Evolutionary conservation across 2,888 invertebrate species (phyloP).

Genomic region (Aphelenchoides bicaudatus): DNA sequence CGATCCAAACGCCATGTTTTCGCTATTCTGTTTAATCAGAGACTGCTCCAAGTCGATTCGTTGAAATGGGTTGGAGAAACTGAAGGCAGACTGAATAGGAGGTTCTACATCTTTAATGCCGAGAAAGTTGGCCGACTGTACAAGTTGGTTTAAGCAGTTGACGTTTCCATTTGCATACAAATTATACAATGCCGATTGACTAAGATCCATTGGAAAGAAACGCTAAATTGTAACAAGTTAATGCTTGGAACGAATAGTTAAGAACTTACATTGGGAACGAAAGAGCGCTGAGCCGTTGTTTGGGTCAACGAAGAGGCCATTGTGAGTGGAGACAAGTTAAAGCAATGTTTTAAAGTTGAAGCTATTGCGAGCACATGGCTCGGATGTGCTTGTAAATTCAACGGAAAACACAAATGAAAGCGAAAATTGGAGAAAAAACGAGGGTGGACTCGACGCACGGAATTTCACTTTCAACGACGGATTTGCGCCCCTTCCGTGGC

Average conservation of each 20-base stretch:
- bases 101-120: slow-evolving; percentile 16
- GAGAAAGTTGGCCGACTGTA: slow-evolving; percentile 9
- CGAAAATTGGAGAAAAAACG: no score
- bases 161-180: slow-evolving; percentile 25
- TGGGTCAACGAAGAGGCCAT: slow-evolving; percentile 11
- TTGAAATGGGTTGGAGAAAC: slow-evolving; percentile 7
- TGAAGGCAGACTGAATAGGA: background rate
- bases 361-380: no score
- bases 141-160: slow-evolving; percentile 22
- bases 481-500: no score
- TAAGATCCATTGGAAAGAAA: slow-evolving; percentile 32
- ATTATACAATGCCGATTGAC: slow-evolving; percentile 30
- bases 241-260: slow-evolving; percentile 15
- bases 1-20: background rate
- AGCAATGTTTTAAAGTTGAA: no score
- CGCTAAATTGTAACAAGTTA: slow-evolving; percentile 21
- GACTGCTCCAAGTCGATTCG: no score
- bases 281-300: background rate
- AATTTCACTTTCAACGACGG: no score
- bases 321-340: no score
- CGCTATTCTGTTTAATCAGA: background rate
- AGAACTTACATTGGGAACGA: slow-evolving; percentile 5
- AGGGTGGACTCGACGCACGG: no score
- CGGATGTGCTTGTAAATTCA: no score
- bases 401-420: no score